These are phyloP conservation scores for Hirudo medicinalis DNA, from an alignment of 1,140 invertebrate species.

Conservation along the genomic window DNA sequence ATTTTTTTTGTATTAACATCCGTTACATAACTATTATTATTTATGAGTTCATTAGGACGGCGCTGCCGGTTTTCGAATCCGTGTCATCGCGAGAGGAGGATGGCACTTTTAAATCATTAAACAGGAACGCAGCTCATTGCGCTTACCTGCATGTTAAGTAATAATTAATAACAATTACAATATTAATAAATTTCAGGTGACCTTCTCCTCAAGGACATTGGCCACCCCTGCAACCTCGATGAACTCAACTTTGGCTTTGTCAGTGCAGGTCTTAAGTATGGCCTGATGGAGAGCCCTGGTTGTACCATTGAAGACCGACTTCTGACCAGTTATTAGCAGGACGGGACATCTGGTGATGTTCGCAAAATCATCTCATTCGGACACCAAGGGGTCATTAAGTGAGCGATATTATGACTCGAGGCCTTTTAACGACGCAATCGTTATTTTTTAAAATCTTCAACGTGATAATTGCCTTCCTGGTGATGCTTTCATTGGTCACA, in stretches of 20 bases:
- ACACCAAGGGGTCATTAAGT: constrained; percentile 1
- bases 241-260: constrained; percentile 36
- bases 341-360: constrained; percentile 31
- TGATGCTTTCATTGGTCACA: background rate
- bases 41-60: no score
- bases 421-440: background rate
- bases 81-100: background rate
- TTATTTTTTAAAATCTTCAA: background rate
- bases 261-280: constrained; percentile 30
- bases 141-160: background rate
- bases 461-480: background rate
- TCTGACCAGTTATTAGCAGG: constrained; percentile 64
- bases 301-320: constrained; percentile 55
- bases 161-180: background rate
- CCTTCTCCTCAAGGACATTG: constrained; percentile 38
- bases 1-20: no score
- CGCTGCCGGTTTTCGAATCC: background rate
- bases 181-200: constrained; percentile 18
- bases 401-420: background rate
- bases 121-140: no score
- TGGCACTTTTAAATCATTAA: no score
- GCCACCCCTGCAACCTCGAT: constrained; percentile 36
- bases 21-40: no score
- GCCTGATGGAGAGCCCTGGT: constrained; percentile 33
- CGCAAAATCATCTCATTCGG: background rate